Conservation (phyloP, 1,140 invertebrate species). For the Dolichoris vasculosae region DNA sequence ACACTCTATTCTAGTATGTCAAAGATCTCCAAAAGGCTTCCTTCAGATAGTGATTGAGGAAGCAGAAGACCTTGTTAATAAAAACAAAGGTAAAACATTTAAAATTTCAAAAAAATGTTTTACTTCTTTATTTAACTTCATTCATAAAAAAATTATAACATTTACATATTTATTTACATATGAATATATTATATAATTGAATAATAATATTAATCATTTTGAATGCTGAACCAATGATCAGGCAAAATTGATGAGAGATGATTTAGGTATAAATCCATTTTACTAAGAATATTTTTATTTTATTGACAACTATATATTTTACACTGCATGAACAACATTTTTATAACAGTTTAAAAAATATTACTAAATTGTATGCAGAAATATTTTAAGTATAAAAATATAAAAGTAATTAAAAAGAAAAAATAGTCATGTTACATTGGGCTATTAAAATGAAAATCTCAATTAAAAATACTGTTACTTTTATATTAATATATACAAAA, state of each 20-base stretch:
- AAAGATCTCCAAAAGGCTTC: slow-evolving; percentile 69
- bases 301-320: slow-evolving; percentile 45
- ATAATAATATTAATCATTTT: slow-evolving; percentile 17
- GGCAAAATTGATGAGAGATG: slow-evolving; percentile 21
- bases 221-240: slow-evolving; percentile 12
- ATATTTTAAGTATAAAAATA: slow-evolving; percentile 35
- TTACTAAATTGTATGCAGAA: background rate
- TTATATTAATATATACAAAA: slow-evolving; percentile 26
- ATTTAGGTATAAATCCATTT: slow-evolving; percentile 18
- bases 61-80: slow-evolving; percentile 68
- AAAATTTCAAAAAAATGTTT: slow-evolving; percentile 29
- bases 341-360: slow-evolving; percentile 21
- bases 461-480: slow-evolving; percentile 10
- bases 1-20: slow-evolving; percentile 74
- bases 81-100: slow-evolving; percentile 65
- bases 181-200: background rate
- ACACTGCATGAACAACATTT: slow-evolving; percentile 35
- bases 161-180: background rate
- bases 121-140: slow-evolving; percentile 7
- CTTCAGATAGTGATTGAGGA: slow-evolving; percentile 71
- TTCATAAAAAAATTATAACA: background rate
- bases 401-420: slow-evolving; percentile 26
- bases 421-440: slow-evolving; percentile 23
- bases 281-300: slow-evolving; percentile 47
- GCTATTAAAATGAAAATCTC: background rate